Evolutionary conservation across 2,113 vertebrate genomes (phyloP).

Genomic region (Misgurnus mizolepis): DNA sequence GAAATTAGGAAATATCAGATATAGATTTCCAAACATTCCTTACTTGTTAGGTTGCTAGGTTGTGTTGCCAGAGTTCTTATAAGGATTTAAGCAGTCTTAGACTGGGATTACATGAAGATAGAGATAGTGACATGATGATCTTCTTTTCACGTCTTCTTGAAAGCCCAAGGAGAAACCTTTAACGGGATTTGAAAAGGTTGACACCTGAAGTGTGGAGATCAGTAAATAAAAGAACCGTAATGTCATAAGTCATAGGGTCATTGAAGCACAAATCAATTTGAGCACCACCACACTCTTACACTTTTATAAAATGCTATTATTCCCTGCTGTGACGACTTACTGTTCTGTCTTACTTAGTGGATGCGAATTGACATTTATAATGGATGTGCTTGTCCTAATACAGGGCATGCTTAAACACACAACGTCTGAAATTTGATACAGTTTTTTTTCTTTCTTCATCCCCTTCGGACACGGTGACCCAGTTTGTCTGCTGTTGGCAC

Average conservation of each 20-base stretch:
- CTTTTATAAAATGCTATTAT: slow-evolving; percentile 9
- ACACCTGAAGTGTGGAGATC: slow-evolving; percentile 63
- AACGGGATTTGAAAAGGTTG: slow-evolving; percentile 77
- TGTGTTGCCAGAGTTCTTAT: too few species aligned
- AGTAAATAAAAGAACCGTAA: background rate
- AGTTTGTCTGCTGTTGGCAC: slow-evolving; percentile 61
- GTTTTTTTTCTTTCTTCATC: slow-evolving; percentile 25
- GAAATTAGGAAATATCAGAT: background rate
- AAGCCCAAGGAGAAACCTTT: slow-evolving; percentile 71
- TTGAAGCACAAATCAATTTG: slow-evolving; percentile 5
- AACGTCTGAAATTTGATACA: slow-evolving; percentile 26
- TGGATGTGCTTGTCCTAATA: slow-evolving; percentile 31
- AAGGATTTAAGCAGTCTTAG: background rate
- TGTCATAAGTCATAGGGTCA: background rate
- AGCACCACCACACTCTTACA: background rate
- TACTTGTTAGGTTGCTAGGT: too few species aligned
- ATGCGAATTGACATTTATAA: slow-evolving; percentile 33
- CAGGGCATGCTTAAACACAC: slow-evolving; percentile 8
- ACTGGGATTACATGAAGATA: too few species aligned
- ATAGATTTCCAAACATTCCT: too few species aligned
- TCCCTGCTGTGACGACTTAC: slow-evolving; percentile 15
- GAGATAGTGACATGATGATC: background rate
- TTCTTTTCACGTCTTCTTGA: slow-evolving; percentile 1
- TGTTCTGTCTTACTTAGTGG: slow-evolving; percentile 22
- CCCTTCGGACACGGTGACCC: slow-evolving; percentile 59